Conservation (phyloP, 92 coral and sea anemone genomes). For the Phenganax marumi region DNA sequence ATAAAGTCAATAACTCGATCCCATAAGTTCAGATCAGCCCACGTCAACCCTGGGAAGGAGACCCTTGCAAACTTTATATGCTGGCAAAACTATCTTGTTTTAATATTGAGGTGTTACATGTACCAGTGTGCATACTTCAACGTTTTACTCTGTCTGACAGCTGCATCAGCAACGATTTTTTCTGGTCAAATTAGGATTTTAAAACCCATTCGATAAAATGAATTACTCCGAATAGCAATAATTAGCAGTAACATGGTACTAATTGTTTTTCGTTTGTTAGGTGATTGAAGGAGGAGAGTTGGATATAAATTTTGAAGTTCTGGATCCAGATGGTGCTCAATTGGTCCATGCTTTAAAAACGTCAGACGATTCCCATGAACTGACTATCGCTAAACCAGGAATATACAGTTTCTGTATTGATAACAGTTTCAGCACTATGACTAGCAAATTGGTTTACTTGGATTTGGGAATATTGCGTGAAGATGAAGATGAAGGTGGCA, state of each 20-base stretch:
- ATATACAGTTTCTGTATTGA: conserved; percentile 30
- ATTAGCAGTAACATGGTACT: background rate
- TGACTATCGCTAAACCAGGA: conserved; percentile 1
- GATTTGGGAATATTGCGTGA: conserved; percentile 27
- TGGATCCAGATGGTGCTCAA: conserved; percentile 23
- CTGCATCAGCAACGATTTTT: no score
- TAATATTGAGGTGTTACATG: no score
- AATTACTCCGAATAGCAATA: background rate
- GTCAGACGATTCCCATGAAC: conserved; percentile 32
- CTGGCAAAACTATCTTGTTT: no score
- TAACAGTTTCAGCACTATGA: conserved; percentile 31
- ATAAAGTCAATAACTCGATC: no score
- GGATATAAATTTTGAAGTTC: conserved; percentile 33
- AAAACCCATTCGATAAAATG: background rate
- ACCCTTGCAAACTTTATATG: no score
- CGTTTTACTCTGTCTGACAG: no score
- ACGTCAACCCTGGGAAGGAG: no score
- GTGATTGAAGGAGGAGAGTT: conserved; percentile 41
- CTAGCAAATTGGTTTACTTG: conserved; percentile 27
- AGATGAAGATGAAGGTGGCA: background rate
- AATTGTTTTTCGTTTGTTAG: background rate
- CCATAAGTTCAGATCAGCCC: no score
- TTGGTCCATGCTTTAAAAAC: conserved; percentile 14
- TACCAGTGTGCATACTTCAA: no score
- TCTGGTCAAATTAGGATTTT: background rate